Base-by-base conservation (phyloP, 2,797 vertebrate species). In the Lateolabrax maculatus region DNA sequence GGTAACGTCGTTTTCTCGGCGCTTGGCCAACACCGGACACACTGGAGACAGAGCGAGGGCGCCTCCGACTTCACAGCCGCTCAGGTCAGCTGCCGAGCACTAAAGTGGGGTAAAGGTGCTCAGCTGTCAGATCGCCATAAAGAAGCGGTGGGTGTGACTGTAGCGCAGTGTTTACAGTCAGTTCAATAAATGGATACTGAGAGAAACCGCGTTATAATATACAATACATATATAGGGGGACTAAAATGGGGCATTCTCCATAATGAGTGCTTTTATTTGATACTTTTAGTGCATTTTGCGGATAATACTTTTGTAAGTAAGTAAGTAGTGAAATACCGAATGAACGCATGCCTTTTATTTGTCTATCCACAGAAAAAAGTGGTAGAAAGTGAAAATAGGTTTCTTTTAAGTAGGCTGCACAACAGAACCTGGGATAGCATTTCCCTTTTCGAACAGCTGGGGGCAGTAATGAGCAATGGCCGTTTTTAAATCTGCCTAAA, bases 401-500 rank as follows among this genome's bases (percentile, higher is more conserved):
- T n/a, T 31, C 5, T 55, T 62, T 68, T 25, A 4, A 46, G 6
- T 4, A 53, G 25, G 15, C 9, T 36, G 16, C 21, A n/a, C 11
- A 29, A 12, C 10, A n/a, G 8, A 13, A n/a, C 7, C 36, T 2
- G 44, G 36, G 25, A 0, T 44, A 23, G 12, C 0, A 1, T 67
- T 21, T 3, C 0, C 0, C 12, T 1, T n/a, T 9, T 9, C 1
- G 0, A 3, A 21, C 88, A 16, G 5, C 2, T 5, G 88, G 7
- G 7, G 89, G 88, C 87, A 53, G 72, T 51, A 49, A 1, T 0
- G 70, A 81, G 68, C 25, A 3, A 0, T 1, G 5, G 0, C 9
- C 12, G 5, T 0, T 56, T 31, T 53, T 19, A 31, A 71, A n/a
- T 25, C 15, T 10, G 0, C 16, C 23, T 7, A 0, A 7, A 69